These are phyloP conservation scores for Argyra leucocephala DNA, from an alignment of 2,888 invertebrate genomes.

Conservation along the genomic window DNA sequence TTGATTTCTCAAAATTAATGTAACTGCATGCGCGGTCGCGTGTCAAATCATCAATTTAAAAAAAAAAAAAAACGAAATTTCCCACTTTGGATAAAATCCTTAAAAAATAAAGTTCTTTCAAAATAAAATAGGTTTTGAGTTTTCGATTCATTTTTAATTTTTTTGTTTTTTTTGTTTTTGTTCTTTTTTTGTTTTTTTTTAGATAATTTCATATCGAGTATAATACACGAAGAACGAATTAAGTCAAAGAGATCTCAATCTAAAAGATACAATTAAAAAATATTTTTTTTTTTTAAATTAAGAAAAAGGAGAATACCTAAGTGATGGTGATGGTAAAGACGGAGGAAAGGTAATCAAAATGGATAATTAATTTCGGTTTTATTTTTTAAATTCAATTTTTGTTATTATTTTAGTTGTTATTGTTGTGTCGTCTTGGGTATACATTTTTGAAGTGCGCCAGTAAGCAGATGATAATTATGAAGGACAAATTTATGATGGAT, in stretches of 20 bases:
- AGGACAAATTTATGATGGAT: slow-evolving; percentile 3
- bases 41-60: slow-evolving; percentile 2
- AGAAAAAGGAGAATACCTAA: background rate
- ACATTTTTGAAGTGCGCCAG: background rate
- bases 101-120: too few species aligned
- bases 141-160: too few species aligned
- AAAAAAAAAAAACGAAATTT: too few species aligned
- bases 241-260: background rate
- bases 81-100: too few species aligned
- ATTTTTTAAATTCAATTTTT: background rate
- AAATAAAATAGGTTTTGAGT: too few species aligned
- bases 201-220: background rate
- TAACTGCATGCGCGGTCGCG: background rate
- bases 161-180: background rate
- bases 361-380: background rate
- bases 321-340: background rate
- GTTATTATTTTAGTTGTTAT: background rate
- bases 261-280: slow-evolving; percentile 2
- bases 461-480: slow-evolving; percentile 6
- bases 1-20: background rate
- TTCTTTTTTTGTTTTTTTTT: background rate
- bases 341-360: background rate
- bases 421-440: background rate
- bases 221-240: background rate
- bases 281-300: too few species aligned